Conservation (phyloP, 2,888 invertebrate genomes). For the Lochmaea capreae region DNA sequence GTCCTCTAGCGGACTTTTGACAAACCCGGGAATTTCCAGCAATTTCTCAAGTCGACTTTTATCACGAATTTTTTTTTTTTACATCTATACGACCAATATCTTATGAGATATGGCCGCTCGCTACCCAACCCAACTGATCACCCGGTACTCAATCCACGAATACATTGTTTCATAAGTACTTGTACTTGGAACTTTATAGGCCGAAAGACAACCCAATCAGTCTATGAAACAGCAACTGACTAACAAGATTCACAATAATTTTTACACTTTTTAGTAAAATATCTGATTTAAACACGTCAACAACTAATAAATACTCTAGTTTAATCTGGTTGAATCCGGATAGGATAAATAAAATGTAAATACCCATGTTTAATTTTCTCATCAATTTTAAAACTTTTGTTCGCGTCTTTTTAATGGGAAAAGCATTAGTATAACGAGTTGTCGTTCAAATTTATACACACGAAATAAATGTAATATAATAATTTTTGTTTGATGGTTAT, state of each 20-base stretch:
- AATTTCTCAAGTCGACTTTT: too few species aligned
- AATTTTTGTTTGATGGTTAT: neutral
- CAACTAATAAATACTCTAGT: neutral
- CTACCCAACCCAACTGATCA: too few species aligned
- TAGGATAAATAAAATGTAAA: neutral
- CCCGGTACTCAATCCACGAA: too few species aligned
- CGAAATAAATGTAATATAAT: neutral
- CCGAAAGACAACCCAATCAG: too few species aligned
- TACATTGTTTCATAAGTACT: too few species aligned
- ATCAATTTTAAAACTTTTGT: slow-evolving; percentile 1
- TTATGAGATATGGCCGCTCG: too few species aligned
- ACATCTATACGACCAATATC: too few species aligned
- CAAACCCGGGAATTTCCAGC: too few species aligned
- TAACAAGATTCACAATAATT: neutral
- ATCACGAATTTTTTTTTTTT: too few species aligned
- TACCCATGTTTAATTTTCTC: neutral
- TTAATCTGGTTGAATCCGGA: slow-evolving; percentile 14
- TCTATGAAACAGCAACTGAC: too few species aligned
- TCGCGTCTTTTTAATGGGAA: neutral
- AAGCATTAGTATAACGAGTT: neutral
- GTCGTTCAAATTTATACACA: neutral
- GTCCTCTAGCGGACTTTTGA: too few species aligned
- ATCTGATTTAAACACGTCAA: neutral
- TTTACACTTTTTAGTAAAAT: neutral
- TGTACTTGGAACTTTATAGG: too few species aligned